Conservation (phyloP, 2,113 vertebrate genomes). For the Bujurquina vittata region DNA sequence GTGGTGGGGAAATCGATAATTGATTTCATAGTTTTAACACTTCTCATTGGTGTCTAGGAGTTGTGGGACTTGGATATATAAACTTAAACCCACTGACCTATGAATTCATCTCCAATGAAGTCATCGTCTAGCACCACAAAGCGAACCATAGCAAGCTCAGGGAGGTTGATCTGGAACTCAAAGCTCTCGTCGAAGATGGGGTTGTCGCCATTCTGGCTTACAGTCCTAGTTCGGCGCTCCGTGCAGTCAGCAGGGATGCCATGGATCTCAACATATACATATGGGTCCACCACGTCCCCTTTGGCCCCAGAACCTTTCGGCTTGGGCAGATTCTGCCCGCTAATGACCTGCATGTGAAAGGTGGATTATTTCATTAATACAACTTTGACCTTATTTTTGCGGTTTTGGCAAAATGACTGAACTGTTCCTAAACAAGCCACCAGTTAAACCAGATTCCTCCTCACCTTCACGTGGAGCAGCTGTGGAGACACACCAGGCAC, state of each 20-base stretch:
- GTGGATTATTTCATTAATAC: background rate
- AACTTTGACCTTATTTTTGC: background rate
- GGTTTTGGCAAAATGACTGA: background rate
- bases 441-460: background rate
- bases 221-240: conserved; percentile 92
- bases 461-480: conserved; percentile 86
- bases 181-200: conserved; percentile 97
- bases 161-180: conserved; percentile 95
- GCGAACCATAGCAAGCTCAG: conserved; percentile 94
- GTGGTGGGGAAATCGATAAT: background rate
- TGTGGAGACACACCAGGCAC: conserved; percentile 94
- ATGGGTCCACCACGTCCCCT: conserved; percentile 94
- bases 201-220: conserved; percentile 91
- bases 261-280: conserved; percentile 94
- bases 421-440: background rate
- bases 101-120: conserved; percentile 95
- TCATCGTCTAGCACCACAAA: conserved; percentile 95
- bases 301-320: conserved; percentile 93
- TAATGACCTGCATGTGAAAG: conserved; percentile 86
- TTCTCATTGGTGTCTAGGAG: background rate
- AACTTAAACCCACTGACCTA: conserved; percentile 71
- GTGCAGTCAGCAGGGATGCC: conserved; percentile 94
- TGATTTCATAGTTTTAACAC: background rate
- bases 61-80: background rate
- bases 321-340: conserved; percentile 93